Percentiles rank a stretch among this genome's conserved stretches.
Conservation (phyloP, 1,140 invertebrate genomes). For the Meloidogyne chitwoodi region DNA sequence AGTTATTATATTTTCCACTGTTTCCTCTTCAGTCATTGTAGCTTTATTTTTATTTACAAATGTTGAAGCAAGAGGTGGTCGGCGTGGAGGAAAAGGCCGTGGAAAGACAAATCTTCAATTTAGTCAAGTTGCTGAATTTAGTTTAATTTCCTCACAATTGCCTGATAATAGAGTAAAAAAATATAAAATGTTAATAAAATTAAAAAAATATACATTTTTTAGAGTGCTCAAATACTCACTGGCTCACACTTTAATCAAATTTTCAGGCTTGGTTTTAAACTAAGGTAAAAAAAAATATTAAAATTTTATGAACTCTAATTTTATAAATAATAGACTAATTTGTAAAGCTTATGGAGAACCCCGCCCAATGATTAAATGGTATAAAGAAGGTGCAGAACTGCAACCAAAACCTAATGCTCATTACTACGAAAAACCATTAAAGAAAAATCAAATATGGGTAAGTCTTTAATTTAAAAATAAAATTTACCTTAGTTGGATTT, state of each 20-base stretch:
- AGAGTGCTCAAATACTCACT: slow-evolving; percentile 58
- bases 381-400: slow-evolving; percentile 58
- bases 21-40: background rate
- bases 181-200: background rate
- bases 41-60: background rate
- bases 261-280: slow-evolving; percentile 57
- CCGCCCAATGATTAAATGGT: slow-evolving; percentile 52
- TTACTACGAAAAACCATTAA: slow-evolving; percentile 56
- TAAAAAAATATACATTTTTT: slow-evolving; percentile 14
- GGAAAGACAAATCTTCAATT: slow-evolving; percentile 59
- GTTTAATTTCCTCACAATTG: slow-evolving; percentile 50
- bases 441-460: slow-evolving; percentile 48
- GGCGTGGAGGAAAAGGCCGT: slow-evolving; percentile 57
- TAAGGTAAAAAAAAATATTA: slow-evolving; percentile 14
- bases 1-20: background rate
- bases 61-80: slow-evolving; percentile 49
- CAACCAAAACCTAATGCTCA: slow-evolving; percentile 55
- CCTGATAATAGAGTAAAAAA: slow-evolving; percentile 56
- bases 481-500: background rate
- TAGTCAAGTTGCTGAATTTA: slow-evolving; percentile 59
- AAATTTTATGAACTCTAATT: background rate
- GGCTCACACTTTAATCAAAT: slow-evolving; percentile 56
- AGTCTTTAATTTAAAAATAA: background rate
- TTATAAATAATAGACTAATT: slow-evolving; percentile 32
- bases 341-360: slow-evolving; percentile 46